phyloP scores from a whole-genome alignment of 2,797 vertebrate genomes.

The Tokudaia tokunoshimensis region DNA sequence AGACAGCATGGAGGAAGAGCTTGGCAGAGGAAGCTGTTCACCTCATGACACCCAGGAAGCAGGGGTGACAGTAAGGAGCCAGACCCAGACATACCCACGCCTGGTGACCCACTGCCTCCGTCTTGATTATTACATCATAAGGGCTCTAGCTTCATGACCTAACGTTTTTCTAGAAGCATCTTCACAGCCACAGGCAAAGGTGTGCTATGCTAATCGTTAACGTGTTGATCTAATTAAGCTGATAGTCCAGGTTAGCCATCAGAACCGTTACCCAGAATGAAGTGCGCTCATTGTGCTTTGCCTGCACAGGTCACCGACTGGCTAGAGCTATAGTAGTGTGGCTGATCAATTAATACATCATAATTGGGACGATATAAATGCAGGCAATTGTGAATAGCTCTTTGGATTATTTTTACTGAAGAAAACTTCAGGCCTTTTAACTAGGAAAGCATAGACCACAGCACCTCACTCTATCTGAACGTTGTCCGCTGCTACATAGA shows the following conservation, averaged over 20 bases:
- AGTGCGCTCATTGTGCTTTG: not conserved
- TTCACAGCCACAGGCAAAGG: not conserved
- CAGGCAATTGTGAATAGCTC: not conserved
- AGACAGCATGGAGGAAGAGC: not conserved
- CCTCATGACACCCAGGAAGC: not conserved
- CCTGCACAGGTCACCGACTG: not conserved
- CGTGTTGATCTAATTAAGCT: not conserved
- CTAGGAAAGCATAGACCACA: not conserved
- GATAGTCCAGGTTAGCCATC: not conserved
- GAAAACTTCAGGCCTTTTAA: slow-evolving; percentile 24
- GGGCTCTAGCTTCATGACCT: not conserved
- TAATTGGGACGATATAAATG: not conserved
- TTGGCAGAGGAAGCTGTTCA: not conserved
- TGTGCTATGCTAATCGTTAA: not conserved
- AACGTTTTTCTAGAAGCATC: not conserved
- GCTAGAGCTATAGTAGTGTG: not conserved
- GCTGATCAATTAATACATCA: not conserved
- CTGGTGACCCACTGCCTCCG: not conserved
- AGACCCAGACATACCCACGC: not conserved
- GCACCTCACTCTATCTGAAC: slow-evolving; percentile 6
- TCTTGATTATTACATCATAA: not conserved
- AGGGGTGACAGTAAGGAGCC: not conserved
- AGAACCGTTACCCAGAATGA: not conserved
- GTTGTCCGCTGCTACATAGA: not conserved
- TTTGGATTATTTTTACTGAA: not conserved